Conservation (phyloP, 2,797 vertebrate species). For the Argentina silus region DNA sequence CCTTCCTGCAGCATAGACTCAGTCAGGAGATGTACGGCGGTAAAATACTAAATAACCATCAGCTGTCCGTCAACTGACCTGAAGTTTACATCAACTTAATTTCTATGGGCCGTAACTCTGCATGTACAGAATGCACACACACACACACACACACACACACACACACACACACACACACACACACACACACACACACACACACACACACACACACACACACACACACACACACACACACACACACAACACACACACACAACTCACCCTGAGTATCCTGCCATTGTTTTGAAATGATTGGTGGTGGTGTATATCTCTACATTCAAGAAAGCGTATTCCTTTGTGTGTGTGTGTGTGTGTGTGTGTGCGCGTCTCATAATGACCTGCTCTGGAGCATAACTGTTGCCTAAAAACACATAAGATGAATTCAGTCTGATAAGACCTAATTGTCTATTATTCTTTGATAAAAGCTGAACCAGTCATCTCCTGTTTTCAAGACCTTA, state of each 20-base stretch:
- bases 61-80: too few species aligned
- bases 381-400: too few species aligned
- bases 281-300: conserved; percentile 36
- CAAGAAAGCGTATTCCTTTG: not conserved
- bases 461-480: too few species aligned
- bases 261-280: conserved; percentile 37
- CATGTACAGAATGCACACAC: not conserved
- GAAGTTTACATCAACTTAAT: not conserved
- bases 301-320: not conserved
- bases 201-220: not conserved
- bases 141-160: too few species aligned
- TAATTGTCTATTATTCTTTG: too few species aligned
- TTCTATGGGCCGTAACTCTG: not conserved
- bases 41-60: not conserved
- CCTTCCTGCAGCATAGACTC: not conserved
- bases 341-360: not conserved
- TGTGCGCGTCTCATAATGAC: not conserved
- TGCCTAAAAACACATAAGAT: too few species aligned
- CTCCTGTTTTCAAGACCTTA: too few species aligned
- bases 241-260: not conserved
- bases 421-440: too few species aligned
- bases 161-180: not conserved
- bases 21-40: not conserved
- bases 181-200: not conserved
- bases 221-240: not conserved